Percentiles rank a stretch among this genome's conserved stretches.
These are phyloP conservation scores for Germaria angustata DNA, from an alignment of 2,888 invertebrate species.

Conservation along the genomic window DNA sequence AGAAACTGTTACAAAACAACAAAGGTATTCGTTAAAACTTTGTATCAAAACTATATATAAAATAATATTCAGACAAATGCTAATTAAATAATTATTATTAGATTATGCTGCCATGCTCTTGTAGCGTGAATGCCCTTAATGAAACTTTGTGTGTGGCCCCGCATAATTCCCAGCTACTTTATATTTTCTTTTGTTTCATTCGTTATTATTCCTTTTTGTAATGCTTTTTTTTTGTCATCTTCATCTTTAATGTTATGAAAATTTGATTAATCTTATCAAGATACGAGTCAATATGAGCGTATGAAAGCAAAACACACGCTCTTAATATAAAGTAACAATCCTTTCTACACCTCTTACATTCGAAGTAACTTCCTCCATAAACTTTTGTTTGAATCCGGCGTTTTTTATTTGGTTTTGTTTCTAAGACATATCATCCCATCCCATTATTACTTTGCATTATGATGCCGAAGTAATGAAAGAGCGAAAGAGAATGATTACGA, in stretches of 20 bases:
- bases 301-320: constrained; percentile 23
- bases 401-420: constrained; percentile 8
- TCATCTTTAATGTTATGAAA: constrained; percentile 77
- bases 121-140: not conserved
- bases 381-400: constrained; percentile 18
- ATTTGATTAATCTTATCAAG: constrained; percentile 80
- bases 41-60: not conserved
- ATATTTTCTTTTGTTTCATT: constrained; percentile 55
- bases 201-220: constrained; percentile 21
- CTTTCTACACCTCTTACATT: constrained; percentile 54
- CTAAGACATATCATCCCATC: constrained; percentile 31
- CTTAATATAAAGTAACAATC: constrained; percentile 45
- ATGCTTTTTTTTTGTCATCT: constrained; percentile 18
- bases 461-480: not conserved
- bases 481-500: not conserved
- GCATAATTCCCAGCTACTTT: constrained; percentile 60
- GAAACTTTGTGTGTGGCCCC: constrained; percentile 39
- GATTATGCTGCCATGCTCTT: not conserved
- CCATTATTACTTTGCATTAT: constrained; percentile 10
- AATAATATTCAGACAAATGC: not conserved
- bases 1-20: not conserved
- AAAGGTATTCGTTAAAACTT: not conserved
- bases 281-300: constrained; percentile 68
- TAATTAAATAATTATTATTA: not conserved
- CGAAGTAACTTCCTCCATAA: constrained; percentile 43